Evolutionary conservation across 2,888 invertebrate genomes (phyloP), one percentile per base, ranked within the genome.

Genomic region (Hirtodrosophila duncani): DNA sequence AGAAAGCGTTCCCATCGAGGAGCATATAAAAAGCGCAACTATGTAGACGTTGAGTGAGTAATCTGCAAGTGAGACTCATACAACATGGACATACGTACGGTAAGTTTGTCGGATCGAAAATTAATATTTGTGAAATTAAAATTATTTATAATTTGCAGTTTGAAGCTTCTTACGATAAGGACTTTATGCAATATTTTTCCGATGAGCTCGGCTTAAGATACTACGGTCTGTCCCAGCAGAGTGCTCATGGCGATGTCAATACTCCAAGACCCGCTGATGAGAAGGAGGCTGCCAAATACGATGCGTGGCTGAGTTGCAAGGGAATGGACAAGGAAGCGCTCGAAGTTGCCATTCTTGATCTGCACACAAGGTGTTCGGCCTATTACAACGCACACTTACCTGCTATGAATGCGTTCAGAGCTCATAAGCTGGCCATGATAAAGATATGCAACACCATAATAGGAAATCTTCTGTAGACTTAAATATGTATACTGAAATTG

Each of bases 261-360:
- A 94, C 92, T 63, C 95, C 88, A 41, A 92, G 92, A 67, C 97
- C 98, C 52, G 95, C 96, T 61, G 96, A 97, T 82, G 86, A 94
- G 63, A 94, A 93, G 87, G 97, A 93, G 55, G 96, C 94, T 83
- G 96, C 95, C 26, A 98, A 98, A 88, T 98, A 95, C 94, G 94
- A 95, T 85, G 92, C 94, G 1, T 98, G 98, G 98, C 91, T 90
- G 63, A 88, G 87, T 45, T 93, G 92, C 85, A 96, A 96, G 88
- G 97, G 96, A 14, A 88, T 91, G 81, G 87, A 90, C 26, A 88
- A 92, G 78, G 94, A 93, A 23, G 92, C 90, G 26, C 97, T 97
- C 45, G 94, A 94, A 88, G 89, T 92, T 79, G 91, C 92, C 37
- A 97, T 97, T 88, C 88, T 97, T 55, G 90, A 89, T 2, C 89